Evolutionary conservation across 1,140 invertebrate genomes (phyloP), one percentile per base, ranked within the genome.

Genomic region (Aphis gossypii): DNA sequence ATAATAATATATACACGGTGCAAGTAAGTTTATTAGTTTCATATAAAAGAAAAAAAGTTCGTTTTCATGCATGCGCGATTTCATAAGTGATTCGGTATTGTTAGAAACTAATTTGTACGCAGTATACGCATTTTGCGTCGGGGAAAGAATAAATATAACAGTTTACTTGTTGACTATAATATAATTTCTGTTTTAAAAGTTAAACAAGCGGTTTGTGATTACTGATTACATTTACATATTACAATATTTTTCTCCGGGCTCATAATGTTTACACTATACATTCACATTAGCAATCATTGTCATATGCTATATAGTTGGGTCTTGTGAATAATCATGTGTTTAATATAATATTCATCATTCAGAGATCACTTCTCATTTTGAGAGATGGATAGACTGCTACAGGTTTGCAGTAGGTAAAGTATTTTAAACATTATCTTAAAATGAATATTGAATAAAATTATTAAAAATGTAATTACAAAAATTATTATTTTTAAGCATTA

Each of bases 181-280:
- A 48, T 1, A 48, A 48, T 87, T 87, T 87, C 41, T 86, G 41
- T 46, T 86, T 87, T 46, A 48, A 87, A 87, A n/a, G 25, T 87
- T 30, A 25, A 87, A n/a, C 84, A 87, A 87, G 84, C 11, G 84
- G 84, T 87, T 87, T 87, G 30, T 46, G 84, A 87, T 87, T 87
- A n/a, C 84, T 87, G 84, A 87, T 87, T 87, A n/a, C 84, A 87
- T 46, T 87, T 46, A 48, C 84, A 87, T 46, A 86, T 30, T 30
- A 86, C 30, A 46, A 84, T 84, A 84, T 38, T 86, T 38, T 86
- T 86, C 38, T 84, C 21, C 82, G 35, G 35, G 9, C 38, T 20
- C 21, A 38, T 84, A 25, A 84, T 84, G 35, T 84, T 84, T 84
- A 41, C 38, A 41, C 38, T 84, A 41, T 44, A 35, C 35, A 21